Conservation (phyloP, 1,140 invertebrate species). For the Cydia splendana region DNA sequence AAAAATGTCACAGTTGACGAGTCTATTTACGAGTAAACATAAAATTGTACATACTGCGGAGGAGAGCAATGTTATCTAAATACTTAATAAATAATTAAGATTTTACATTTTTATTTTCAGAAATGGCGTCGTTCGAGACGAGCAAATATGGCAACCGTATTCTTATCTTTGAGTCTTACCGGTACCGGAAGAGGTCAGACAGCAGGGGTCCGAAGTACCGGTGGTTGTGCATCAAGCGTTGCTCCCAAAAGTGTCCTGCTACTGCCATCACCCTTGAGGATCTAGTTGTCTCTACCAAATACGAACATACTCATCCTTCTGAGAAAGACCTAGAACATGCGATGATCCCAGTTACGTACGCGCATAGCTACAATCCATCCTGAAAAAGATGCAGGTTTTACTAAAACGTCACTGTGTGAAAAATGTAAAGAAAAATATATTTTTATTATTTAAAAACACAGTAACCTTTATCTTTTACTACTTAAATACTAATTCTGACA, state of each 20-base stretch:
- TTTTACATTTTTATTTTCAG: conserved; percentile 33
- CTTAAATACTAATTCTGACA: too few relatives aligned
- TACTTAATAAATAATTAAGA: too few relatives aligned
- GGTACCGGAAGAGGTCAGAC: conserved; percentile 51
- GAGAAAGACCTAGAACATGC: background rate
- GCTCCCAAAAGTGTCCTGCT: conserved; percentile 39
- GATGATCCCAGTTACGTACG: background rate
- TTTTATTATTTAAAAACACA: too few relatives aligned
- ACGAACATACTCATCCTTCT: conserved; percentile 35
- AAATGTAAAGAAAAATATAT: too few relatives aligned
- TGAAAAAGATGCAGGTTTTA: too few relatives aligned
- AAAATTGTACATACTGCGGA: too few relatives aligned
- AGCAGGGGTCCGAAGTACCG: conserved; percentile 39
- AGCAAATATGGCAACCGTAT: conserved; percentile 50
- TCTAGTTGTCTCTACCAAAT: conserved; percentile 35
- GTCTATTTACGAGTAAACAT: too few relatives aligned
- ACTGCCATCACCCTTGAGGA: conserved; percentile 38
- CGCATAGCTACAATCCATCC: background rate
- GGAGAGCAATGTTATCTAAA: too few relatives aligned
- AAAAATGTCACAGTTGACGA: too few relatives aligned
- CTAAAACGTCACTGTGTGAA: too few relatives aligned
- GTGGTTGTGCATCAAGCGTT: conserved; percentile 43
- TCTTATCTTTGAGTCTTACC: conserved; percentile 45
- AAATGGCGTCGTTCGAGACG: conserved; percentile 39
- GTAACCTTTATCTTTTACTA: too few relatives aligned